Percentiles rank a stretch among this genome's conserved stretches.
Evolutionary conservation across 1,140 invertebrate genomes (phyloP).

Genomic region (Stenopsyche tienmushanensis): DNA sequence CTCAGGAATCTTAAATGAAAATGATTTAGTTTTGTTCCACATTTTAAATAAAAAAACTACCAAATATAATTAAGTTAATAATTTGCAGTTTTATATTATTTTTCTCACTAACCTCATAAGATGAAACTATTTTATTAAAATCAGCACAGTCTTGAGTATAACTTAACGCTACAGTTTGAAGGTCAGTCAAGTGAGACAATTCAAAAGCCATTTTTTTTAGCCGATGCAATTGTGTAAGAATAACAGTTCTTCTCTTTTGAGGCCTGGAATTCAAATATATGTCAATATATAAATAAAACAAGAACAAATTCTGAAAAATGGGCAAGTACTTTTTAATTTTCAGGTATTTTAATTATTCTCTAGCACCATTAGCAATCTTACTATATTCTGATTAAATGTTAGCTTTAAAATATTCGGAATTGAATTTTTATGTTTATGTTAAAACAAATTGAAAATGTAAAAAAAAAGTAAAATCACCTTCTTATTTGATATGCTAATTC

Average conservation of each 20-base stretch:
- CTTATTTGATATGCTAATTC: conserved; percentile 62
- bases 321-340: too few species aligned
- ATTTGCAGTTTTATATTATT: background rate
- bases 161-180: conserved; percentile 44
- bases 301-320: too few species aligned
- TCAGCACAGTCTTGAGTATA: background rate
- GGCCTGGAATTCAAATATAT: conserved; percentile 26
- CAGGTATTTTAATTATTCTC: too few species aligned
- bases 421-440: too few species aligned
- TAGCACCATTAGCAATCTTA: too few species aligned
- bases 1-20: too few species aligned
- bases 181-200: conserved; percentile 44
- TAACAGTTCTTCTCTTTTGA: conserved; percentile 18
- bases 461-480: conserved; percentile 36
- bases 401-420: too few species aligned
- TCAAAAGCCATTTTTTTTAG: conserved; percentile 35
- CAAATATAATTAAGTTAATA: conserved; percentile 41
- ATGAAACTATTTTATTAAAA: background rate
- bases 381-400: too few species aligned
- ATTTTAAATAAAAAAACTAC: conserved; percentile 48
- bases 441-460: background rate
- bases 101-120: background rate
- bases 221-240: conserved; percentile 41
- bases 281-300: background rate
- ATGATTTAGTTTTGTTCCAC: too few species aligned